Evolutionary conservation across 2,888 invertebrate species (phyloP), one percentile per base, ranked within the genome.

Genomic region (Liposcelis brunnea): DNA sequence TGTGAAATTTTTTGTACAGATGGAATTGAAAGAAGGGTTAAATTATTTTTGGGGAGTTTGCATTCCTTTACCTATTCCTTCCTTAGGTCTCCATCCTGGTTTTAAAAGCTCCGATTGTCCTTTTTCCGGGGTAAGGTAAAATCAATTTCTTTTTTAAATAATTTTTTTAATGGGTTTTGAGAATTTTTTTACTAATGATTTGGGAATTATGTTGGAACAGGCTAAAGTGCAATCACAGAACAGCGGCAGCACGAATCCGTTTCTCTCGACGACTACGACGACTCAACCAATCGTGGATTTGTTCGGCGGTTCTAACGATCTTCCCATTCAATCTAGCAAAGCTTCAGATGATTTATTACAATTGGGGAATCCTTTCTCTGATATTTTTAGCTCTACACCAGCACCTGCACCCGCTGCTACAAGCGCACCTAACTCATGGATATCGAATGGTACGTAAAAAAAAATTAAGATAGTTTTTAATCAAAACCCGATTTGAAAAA

Each of bases 311-410:
- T 67, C 72, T 2, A 19, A 14, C 6, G 40, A 19, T 19, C n/a
- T 40, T 16, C 16, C n/a, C 7, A 18, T 54, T 44, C 52, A 64
- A 58, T 47, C 58, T 32, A 59, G 61, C 49, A 85, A 79, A 64
- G 83, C 90, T 16, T 87, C 87, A 11, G 91, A 91, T 57, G 89
- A 91, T 65, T 68, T 93, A 52, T 70, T 91, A 45, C 81, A 87
- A 56, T 69, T 91, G 52, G 83, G 84, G 37, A 93, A 93, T 69
- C 93, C 93, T 8, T 94, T 93, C 61, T 82, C 86, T 32, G 84
- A 86, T 58, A 81, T 82, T 75, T 82, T 82, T 59, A 73, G 75
- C 32, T 49, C 52, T 31, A 42, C 46, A 37, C 53, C 64, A 55
- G 59, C 62, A 49, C 58, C 61, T 34, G 59, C 57, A 40, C 60